phyloP scores from a whole-genome alignment of 2,113 vertebrate genomes.

The Melanostigma gelatinosum region DNA sequence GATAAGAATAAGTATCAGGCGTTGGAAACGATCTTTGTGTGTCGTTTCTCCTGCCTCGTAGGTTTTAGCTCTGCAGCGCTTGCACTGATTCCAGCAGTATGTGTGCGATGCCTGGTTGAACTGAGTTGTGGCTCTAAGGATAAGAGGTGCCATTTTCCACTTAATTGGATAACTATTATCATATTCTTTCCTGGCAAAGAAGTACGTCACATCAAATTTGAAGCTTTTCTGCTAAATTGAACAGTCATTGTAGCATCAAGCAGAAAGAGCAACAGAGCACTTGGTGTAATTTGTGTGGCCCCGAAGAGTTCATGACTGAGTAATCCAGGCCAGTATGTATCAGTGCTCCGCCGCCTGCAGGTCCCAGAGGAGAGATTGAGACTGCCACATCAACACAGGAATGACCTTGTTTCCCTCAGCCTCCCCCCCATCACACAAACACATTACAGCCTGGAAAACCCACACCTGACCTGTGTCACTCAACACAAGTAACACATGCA shows the following conservation, averaged over 20 bases:
- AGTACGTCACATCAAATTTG: background rate
- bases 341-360: constrained; percentile 42
- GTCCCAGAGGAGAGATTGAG: constrained; percentile 76
- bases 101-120: background rate
- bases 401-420: constrained; percentile 64
- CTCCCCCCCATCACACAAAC: constrained; percentile 51
- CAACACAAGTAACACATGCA: constrained; percentile 65
- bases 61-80: background rate
- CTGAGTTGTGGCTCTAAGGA: background rate
- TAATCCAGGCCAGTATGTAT: constrained; percentile 72
- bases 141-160: background rate
- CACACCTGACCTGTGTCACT: constrained; percentile 75
- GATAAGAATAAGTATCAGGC: background rate
- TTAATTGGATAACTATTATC: background rate
- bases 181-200: background rate
- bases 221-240: background rate
- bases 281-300: constrained; percentile 48
- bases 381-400: constrained; percentile 67
- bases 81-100: background rate
- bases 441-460: constrained; percentile 57
- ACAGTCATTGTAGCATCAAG: background rate
- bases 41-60: background rate
- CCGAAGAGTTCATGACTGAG: constrained; percentile 53
- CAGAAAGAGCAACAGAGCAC: constrained; percentile 35
- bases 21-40: background rate